Base-by-base conservation (phyloP, 2,888 invertebrate genomes). In the Argyra leucocephala region DNA sequence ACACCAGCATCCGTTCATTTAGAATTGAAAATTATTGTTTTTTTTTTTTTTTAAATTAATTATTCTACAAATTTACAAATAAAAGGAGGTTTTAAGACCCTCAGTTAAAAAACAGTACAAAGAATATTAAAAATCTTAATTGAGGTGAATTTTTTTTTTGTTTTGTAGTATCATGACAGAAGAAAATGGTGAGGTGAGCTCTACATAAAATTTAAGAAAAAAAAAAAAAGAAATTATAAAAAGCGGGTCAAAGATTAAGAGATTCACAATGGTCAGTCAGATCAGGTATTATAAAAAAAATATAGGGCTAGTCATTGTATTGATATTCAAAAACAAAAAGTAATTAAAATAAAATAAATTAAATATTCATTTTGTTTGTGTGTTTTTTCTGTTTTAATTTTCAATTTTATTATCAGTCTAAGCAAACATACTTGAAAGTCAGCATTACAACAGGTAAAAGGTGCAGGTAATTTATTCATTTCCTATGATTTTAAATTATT, bases 321-420 rank as follows among this genome's bases (percentile, higher is more conserved):
- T 5, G 15, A 48, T 48, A 12, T 48, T 3, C n/a, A 48, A 31
- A 31, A 31, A 48, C 18, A 15, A 48, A 48, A 48, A n/a, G 48
- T 48, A 48, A 48, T 48, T 48, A 48, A n/a, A 48, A 48, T 48
- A 48, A 48, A 48, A 48, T 48, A 48, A 48, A 48, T 48, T 48
- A 48, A 48, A 48, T 48, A 48, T 48, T 48, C 48, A 48, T 48
- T 48, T 48, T 48, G 48, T 12, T 15, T 15, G 18, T 48, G 12
- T 48, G 1, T 48, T 48, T 48, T 18, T 2, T 48, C 48, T 31
- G 5, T 31, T 6, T 37, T 37, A 37, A 37, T 37, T 37, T 37
- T 48, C 15, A 12, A 2, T 48, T 48, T 48, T 18, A 15, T 48
- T 48, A 5, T 48, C 5, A 10, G 31, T 31, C 5, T 31, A 12